phyloP scores from a whole-genome alignment of 2,113 vertebrate genomes.

The Capreolus pygargus region DNA sequence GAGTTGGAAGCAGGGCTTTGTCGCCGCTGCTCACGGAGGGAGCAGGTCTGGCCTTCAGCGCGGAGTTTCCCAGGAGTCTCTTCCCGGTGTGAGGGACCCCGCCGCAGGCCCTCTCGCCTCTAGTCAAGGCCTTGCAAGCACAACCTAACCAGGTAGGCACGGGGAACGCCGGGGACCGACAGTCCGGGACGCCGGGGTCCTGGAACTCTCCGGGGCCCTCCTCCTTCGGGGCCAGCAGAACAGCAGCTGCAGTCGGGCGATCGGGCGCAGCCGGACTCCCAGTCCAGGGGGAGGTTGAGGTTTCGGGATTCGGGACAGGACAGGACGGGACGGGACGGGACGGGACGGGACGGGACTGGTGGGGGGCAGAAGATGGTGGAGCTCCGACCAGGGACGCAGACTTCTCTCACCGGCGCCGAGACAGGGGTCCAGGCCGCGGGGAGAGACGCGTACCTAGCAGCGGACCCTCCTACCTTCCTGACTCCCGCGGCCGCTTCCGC shows the following conservation, averaged over 20 bases:
- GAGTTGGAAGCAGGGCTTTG: not conserved
- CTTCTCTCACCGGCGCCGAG: not conserved
- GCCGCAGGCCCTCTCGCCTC: not conserved
- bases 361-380: too few species aligned
- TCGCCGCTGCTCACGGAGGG: not conserved
- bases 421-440: not conserved
- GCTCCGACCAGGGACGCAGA: not conserved
- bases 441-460: not conserved
- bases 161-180: not conserved
- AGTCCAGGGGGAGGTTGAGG: not conserved
- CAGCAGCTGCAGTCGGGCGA: not conserved
- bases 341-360: not conserved
- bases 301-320: too few species aligned
- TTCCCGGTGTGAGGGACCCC: not conserved
- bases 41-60: not conserved
- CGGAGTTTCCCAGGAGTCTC: not conserved
- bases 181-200: not conserved
- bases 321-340: fast-evolving
- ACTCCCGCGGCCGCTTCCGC: not conserved
- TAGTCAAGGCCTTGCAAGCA: not conserved
- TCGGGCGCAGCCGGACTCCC: too few species aligned
- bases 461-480: not conserved
- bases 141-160: not conserved
- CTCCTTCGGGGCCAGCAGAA: not conserved
- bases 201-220: not conserved